A percentile compares a stretch with the other conserved stretches of the same genome.
These are phyloP conservation scores for Pseudorectes ferrugineus DNA, from an alignment of 2,113 vertebrate genomes.

Conservation along the genomic window DNA sequence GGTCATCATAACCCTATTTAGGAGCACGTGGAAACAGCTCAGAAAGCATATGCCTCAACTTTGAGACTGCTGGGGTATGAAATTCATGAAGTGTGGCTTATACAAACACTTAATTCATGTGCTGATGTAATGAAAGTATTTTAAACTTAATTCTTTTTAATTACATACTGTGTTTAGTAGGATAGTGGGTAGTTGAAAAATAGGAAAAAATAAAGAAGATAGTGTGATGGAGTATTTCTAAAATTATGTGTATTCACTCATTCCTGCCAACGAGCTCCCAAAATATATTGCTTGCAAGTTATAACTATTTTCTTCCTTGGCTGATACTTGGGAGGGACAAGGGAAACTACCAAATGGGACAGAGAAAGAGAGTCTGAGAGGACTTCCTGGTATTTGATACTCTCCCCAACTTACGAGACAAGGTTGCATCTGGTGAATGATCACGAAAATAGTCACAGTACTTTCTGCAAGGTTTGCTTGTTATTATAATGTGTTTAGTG, in stretches of 20 bases:
- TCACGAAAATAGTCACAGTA: background rate
- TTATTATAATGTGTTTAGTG: background rate
- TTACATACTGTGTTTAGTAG: background rate
- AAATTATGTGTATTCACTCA: accelerated
- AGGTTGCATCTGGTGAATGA: background rate
- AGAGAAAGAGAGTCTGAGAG: background rate
- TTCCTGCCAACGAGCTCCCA: background rate
- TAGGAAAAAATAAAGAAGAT: background rate
- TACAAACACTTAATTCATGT: background rate
- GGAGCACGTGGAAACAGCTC: background rate
- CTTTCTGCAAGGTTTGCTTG: background rate
- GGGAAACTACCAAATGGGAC: background rate
- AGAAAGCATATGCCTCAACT: background rate
- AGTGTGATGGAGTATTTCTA: background rate
- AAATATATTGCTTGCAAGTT: background rate
- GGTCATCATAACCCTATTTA: background rate
- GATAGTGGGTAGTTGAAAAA: background rate
- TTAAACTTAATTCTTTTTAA: background rate
- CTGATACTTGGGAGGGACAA: background rate
- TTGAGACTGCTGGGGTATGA: background rate
- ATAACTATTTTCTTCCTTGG: background rate
- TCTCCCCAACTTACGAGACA: background rate
- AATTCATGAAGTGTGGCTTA: background rate
- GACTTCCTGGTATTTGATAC: background rate
- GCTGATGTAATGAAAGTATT: background rate